Conservation (phyloP, 2,113 vertebrate genomes). For the Pseudopodoces humilis region DNA sequence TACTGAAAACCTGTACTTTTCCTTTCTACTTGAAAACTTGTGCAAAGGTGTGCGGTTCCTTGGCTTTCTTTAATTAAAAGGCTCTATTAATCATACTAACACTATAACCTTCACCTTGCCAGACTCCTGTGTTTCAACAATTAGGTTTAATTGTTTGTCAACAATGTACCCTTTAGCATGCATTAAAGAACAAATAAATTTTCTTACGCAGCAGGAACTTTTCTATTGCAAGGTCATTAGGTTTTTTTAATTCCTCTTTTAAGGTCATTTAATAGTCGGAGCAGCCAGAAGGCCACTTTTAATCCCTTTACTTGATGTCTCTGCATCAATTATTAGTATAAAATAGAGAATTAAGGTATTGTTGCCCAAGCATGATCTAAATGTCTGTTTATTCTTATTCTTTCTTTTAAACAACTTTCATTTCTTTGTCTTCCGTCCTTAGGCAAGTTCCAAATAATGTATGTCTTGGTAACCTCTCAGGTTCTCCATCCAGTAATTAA, state of each 20-base stretch:
- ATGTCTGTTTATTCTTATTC: neutral
- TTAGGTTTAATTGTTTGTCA: conserved; percentile 13
- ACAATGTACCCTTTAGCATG: neutral
- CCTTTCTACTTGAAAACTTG: neutral
- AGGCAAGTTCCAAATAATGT: neutral
- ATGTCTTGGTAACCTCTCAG: neutral
- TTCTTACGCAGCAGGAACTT: neutral
- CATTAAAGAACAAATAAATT: neutral
- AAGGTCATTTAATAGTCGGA: neutral
- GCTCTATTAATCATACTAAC: conserved; percentile 9
- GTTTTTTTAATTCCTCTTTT: neutral
- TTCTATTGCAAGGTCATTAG: neutral
- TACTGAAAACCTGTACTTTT: neutral
- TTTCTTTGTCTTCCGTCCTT: neutral
- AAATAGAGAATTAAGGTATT: neutral
- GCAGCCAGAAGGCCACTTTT: neutral
- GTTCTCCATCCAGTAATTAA: neutral
- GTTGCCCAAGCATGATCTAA: neutral
- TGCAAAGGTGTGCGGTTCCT: neutral
- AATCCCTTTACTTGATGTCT: neutral
- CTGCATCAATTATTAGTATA: neutral
- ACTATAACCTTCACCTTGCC: neutral
- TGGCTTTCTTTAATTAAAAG: neutral
- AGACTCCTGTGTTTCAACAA: neutral
- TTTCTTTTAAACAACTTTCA: neutral